Evolutionary conservation across 2,888 invertebrate species (phyloP), one percentile per base, ranked within the genome.

Genomic region (Cartodere bifasciata): DNA sequence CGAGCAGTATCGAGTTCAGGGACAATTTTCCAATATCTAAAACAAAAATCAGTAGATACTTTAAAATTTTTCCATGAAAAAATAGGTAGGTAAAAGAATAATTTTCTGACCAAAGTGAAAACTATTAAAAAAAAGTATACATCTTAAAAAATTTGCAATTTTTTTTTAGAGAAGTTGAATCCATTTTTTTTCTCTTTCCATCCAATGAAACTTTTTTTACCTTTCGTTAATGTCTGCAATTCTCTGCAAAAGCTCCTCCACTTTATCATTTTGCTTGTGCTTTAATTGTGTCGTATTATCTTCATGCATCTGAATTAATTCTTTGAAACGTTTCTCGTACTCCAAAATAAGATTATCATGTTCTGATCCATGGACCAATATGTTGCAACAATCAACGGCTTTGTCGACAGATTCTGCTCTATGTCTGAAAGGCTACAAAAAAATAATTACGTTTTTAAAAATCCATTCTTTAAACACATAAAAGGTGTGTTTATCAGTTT

Each of bases 231-330:
- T 75, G 53, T 83, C 82, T 23, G 77, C 69, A 38, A 82, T 59
- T 50, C 81, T 75, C 47, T 76, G 75, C 30, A 82, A 57, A 43
- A 82, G 58, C 14, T 75, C 71, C 47, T 82, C 82, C 16, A 82
- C 75, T 59, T 77, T 80, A 48, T 85, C 82, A 56, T 84, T 84
- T 51, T 85, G 82, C 34, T 68, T 69, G 46, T 78, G 75, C 49
- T 83, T 84, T 44, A 84, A 55, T 48, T 82, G 78, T 42, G 80
- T 79, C n/a, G 74, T 71, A 44, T 80, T 77, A 26, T 66, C 65
- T 23, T 65, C 65, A 46, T 74, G 72, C 4, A 61, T 65, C 33
- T 75, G 67, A 33, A 81, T 71, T 34, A 83, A 63, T 51, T 83
- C 82, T 49, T 81, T 80, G 41, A 84, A 72, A 45, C 77, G 72